phyloP scores from a whole-genome alignment of 1,140 invertebrate genomes.

The Dendrolimus kikuchii region DNA sequence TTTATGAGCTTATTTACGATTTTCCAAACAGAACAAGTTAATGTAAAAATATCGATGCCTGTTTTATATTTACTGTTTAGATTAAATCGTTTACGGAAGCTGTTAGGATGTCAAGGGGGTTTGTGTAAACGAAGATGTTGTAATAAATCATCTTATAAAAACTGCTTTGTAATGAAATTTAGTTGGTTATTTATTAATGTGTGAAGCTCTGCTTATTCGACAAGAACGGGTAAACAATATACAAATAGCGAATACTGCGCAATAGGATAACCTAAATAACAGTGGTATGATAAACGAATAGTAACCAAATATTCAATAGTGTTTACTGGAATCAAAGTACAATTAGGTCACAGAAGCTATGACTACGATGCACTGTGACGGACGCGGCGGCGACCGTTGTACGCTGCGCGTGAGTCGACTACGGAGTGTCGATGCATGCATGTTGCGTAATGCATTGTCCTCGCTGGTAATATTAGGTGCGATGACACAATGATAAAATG shows the following conservation, averaged over 20 bases:
- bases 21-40: constrained; percentile 36
- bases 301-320: constrained; percentile 8
- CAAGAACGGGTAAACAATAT: neutral
- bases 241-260: too few species aligned
- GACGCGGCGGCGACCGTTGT: constrained; percentile 36
- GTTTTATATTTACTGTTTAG: constrained; percentile 38
- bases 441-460: constrained; percentile 48
- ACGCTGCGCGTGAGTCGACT: constrained; percentile 41
- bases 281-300: constrained; percentile 6
- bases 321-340: constrained; percentile 33
- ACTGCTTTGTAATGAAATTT: neutral
- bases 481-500: constrained; percentile 32
- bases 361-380: constrained; percentile 18
- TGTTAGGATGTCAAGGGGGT: constrained; percentile 23
- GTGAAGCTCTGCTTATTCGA: neutral
- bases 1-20: constrained; percentile 57
- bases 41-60: constrained; percentile 46
- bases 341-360: constrained; percentile 45
- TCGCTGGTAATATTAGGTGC: constrained; percentile 31
- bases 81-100: constrained; percentile 27
- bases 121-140: constrained; percentile 3
- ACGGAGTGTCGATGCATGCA: constrained; percentile 22
- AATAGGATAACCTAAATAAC: too few species aligned
- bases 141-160: neutral
- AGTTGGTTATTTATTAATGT: too few species aligned